Base-by-base conservation (phyloP, 2,888 invertebrate genomes). In the Thalpophila matura region DNA sequence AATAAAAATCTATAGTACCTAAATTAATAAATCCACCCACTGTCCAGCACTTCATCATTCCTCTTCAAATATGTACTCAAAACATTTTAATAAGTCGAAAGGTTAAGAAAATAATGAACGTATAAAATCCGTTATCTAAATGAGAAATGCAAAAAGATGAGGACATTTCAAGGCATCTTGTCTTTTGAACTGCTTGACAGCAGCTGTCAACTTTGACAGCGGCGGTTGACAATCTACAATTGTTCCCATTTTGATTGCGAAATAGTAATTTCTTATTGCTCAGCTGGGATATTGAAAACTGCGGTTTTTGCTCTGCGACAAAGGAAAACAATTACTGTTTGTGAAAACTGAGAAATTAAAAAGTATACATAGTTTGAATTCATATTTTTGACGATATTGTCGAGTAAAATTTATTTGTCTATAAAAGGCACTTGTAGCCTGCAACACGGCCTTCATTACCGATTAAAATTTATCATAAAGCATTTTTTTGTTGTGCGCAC, bases 241-340 rank as follows among this genome's bases (percentile, higher is more conserved):
- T 67, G 78, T 61, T 62, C 54, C 42, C 47, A 29, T 64, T 73
- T 68, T 68, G 67, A 78, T 80, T 75, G 79, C 40, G 57, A 64
- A 80, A 66, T 66, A 61, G 59, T 71, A 53, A 70, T 70, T 75
- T 73, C 69, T 73, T 67, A 53, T 70, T 66, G 47, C 31, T 64
- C 79, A 79, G 80, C 79, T 79, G 79, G 43, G 69, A 54, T 59
- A 76, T 62, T 68, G 58, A 33, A 58, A 65, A 66, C 35, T 56
- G 58, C 31, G 37, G 55, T 62, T 64, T 57, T 56, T 58, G 38
- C 54, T 59, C 45, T 27, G 35, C 53, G 26, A 56, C 51, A 45
- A 51, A 42, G 59, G 51, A 45, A 35, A 61, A 50, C 31, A 61
- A 60, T 64, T 64, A 70, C 16, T 12, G 31, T 18, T 20, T n/a